Conservation (phyloP, 2,888 invertebrate species). For the Melipona beecheii region DNA sequence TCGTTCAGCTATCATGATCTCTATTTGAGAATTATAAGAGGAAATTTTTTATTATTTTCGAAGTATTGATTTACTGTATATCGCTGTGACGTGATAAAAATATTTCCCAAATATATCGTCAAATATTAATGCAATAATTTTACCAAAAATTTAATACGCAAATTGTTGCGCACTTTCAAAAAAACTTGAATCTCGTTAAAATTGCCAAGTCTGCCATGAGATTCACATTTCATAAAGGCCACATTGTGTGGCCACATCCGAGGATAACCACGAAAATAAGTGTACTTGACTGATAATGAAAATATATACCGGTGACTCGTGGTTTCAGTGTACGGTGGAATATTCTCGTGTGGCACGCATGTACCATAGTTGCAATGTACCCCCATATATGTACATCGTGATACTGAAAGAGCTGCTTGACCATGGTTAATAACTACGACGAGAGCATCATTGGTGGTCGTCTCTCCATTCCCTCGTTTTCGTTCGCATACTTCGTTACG, state of each 20-base stretch:
- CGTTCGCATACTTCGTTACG: constrained; percentile 22
- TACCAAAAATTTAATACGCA: neutral
- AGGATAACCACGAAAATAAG: no score
- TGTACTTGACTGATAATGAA: neutral
- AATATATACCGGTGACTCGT: neutral
- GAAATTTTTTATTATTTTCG: no score
- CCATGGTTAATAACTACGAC: constrained; percentile 37
- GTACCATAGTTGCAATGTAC: constrained; percentile 16
- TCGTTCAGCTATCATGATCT: neutral
- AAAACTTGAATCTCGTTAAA: neutral
- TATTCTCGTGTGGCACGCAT: neutral
- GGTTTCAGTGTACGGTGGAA: constrained; percentile 17
- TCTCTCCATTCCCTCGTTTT: constrained; percentile 53
- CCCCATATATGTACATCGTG: neutral
- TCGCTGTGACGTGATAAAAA: neutral
- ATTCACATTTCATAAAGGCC: neutral
- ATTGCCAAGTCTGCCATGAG: neutral
- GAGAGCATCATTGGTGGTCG: constrained; percentile 58
- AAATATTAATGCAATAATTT: neutral
- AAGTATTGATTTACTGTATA: neutral
- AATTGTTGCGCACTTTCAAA: neutral
- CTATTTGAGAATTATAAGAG: neutral
- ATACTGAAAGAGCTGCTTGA: constrained; percentile 9
- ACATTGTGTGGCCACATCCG: neutral
- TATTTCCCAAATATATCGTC: neutral